These are phyloP conservation scores for Egretta garzetta DNA, from an alignment of 2,113 vertebrate genomes.

Conservation along the genomic window DNA sequence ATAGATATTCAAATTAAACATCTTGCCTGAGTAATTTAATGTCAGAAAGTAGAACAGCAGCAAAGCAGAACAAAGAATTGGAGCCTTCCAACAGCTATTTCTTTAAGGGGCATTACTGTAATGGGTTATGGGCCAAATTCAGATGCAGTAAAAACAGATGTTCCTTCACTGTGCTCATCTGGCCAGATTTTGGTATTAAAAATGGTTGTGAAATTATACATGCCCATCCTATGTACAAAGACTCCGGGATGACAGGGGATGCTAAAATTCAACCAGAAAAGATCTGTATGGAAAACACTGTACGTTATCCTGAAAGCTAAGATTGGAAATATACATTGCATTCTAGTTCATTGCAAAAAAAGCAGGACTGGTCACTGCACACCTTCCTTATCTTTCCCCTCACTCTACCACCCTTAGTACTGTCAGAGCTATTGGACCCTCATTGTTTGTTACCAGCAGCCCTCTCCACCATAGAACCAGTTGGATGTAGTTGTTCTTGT, in stretches of 20 bases:
- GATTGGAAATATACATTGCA: background rate
- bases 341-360: background rate
- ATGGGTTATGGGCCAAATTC: background rate
- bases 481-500: background rate
- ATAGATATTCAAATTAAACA: constrained; percentile 55
- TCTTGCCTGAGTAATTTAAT: constrained; percentile 1
- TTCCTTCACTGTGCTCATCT: background rate
- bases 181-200: background rate
- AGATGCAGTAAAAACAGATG: background rate
- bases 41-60: background rate
- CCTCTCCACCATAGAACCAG: background rate
- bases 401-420: background rate
- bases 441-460: background rate
- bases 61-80: constrained; percentile 11
- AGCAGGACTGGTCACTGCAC: background rate
- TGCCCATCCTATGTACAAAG: background rate
- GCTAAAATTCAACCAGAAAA: background rate
- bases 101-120: background rate
- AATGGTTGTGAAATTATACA: background rate
- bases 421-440: background rate
- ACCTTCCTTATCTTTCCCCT: background rate
- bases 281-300: background rate
- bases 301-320: background rate
- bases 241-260: background rate
- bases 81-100: background rate